Evolutionary conservation across 2,113 vertebrate species (phyloP).

Genomic region (Erythrocercus mccallii): DNA sequence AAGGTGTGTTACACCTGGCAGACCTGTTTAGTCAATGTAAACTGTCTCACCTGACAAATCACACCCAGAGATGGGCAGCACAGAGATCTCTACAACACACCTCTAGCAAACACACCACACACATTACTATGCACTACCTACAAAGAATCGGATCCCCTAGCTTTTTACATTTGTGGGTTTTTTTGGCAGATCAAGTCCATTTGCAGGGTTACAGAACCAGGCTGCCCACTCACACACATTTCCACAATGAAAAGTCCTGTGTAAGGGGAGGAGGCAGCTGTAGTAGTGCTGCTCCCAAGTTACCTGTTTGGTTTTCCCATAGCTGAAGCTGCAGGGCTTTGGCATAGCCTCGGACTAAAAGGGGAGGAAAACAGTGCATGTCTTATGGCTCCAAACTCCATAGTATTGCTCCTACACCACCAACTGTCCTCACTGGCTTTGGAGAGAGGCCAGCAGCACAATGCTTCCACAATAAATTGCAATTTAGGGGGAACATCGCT

Average conservation of each 20-base stretch:
- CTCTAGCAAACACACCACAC: not conserved
- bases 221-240: not conserved
- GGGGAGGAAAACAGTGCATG: not conserved
- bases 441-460: not conserved
- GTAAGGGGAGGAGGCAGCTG: not conserved
- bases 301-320: constrained; percentile 2
- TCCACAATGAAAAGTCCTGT: not conserved
- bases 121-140: not conserved
- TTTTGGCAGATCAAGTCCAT: constrained; percentile 12
- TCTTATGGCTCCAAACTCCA: constrained; percentile 19
- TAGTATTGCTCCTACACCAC: constrained; percentile 3
- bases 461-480: not conserved
- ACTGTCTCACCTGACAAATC: not conserved
- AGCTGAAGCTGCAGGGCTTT: constrained; percentile 44
- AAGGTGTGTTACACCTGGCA: not conserved
- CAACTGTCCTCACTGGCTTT: not conserved
- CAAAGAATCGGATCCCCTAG: not conserved
- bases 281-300: not conserved
- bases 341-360: not conserved
- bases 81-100: not conserved
- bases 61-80: not conserved
- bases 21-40: not conserved
- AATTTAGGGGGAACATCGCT: not conserved
- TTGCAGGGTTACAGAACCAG: not conserved
- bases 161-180: not conserved